Evolutionary conservation across 2,113 vertebrate genomes (phyloP).

Genomic region (Gavia stellata): DNA sequence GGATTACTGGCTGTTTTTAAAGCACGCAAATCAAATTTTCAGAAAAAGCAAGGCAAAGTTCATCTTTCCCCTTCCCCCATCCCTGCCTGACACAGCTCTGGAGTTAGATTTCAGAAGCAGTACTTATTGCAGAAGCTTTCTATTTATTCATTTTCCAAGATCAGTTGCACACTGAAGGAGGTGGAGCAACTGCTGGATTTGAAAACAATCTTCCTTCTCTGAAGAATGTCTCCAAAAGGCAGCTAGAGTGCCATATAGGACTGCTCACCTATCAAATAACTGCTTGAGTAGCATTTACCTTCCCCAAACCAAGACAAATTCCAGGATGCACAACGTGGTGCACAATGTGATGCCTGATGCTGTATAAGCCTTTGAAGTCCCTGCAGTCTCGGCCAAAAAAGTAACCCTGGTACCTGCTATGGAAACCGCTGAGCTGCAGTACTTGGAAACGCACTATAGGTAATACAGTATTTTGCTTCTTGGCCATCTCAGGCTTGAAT

Average conservation of each 20-base stretch:
- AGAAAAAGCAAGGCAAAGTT: conserved; percentile 39
- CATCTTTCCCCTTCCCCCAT: background rate
- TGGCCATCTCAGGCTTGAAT: background rate
- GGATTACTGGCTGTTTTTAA: background rate
- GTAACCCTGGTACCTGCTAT: background rate
- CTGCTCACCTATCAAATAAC: background rate
- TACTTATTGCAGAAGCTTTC: conserved; percentile 34
- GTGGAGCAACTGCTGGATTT: background rate
- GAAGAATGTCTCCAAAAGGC: background rate
- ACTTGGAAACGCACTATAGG: background rate
- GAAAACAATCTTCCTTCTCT: background rate
- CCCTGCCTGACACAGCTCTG: background rate
- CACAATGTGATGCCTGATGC: rapidly evolving
- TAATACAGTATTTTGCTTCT: background rate
- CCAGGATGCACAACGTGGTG: background rate
- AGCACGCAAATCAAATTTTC: background rate
- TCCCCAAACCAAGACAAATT: background rate
- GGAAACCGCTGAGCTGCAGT: background rate
- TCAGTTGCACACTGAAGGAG: background rate
- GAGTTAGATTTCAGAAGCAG: conserved; percentile 24
- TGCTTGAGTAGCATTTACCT: background rate
- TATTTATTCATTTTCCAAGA: conserved; percentile 26
- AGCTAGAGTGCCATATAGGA: background rate
- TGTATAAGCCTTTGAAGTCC: background rate
- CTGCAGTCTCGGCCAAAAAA: background rate